phyloP scores from a whole-genome alignment of 2,888 invertebrate species.

The Helobdella robusta region DNA sequence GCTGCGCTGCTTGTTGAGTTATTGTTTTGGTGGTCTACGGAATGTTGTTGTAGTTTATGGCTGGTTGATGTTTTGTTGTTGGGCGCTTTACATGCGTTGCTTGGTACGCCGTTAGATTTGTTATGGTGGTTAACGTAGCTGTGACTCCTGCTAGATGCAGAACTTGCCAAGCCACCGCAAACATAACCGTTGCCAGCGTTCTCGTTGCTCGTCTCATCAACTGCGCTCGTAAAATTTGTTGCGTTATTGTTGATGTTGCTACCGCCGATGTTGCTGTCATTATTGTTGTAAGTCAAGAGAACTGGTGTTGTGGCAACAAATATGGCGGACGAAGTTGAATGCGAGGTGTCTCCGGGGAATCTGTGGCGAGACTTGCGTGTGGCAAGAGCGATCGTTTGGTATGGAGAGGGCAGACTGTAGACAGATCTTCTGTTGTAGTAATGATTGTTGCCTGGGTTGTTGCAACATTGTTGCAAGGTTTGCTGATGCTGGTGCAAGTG shows the following conservation, averaged over 20 bases:
- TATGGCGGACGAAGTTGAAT: not conserved
- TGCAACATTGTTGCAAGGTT: not conserved
- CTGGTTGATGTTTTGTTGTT: no score
- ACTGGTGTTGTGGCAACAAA: not conserved
- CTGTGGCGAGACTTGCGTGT: constrained; percentile 5
- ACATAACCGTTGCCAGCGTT: no score
- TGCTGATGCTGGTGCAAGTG: constrained; percentile 17
- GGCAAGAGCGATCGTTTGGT: constrained; percentile 21
- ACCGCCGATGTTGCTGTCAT: not conserved
- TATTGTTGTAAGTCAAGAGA: not conserved
- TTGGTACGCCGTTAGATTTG: no score
- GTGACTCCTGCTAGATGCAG: no score
- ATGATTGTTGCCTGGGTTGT: constrained; percentile 2
- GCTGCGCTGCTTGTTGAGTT: no score
- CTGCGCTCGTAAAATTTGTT: not conserved
- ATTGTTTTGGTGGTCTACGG: no score
- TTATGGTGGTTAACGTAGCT: no score
- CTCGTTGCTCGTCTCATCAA: not conserved
- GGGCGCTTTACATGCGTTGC: no score
- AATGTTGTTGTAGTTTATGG: no score
- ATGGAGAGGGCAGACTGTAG: constrained; percentile 22
- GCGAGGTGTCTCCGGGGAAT: not conserved
- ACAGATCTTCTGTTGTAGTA: constrained; percentile 17
- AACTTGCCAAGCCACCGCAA: no score
- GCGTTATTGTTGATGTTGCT: not conserved